These are phyloP conservation scores for Uropsilus gracilis DNA, from an alignment of 2,113 vertebrate species.

Conservation along the genomic window DNA sequence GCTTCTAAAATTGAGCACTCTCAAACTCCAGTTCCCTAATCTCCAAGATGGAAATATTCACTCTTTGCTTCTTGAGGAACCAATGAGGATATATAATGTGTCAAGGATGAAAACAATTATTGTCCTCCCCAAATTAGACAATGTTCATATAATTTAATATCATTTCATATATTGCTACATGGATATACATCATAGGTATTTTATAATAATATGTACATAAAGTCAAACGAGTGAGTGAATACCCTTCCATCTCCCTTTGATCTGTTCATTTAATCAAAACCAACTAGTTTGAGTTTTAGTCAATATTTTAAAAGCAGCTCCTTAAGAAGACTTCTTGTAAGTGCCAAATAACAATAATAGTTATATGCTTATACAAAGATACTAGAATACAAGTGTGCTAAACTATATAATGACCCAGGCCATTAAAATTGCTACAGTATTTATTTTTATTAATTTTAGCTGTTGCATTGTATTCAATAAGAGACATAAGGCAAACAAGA, in stretches of 20 bases:
- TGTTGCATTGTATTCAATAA: conserved; percentile 26
- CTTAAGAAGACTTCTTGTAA: conserved; percentile 30
- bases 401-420: conserved; percentile 50
- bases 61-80: background rate
- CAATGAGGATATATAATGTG: background rate
- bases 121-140: background rate
- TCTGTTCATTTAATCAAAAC: conserved; percentile 20
- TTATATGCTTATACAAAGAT: conserved; percentile 41
- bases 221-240: background rate
- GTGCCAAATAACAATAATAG: conserved; percentile 60
- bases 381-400: conserved; percentile 45
- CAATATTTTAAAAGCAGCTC: conserved; percentile 43
- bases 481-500: conserved; percentile 29
- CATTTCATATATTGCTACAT: background rate
- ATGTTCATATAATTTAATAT: background rate
- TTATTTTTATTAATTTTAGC: conserved; percentile 63
- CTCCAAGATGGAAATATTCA: background rate
- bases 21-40: background rate
- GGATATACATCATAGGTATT: background rate
- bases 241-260: background rate
- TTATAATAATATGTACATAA: background rate
- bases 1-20: background rate
- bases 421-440: conserved; percentile 33
- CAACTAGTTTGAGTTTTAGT: conserved; percentile 25
- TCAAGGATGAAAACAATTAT: background rate